A percentile compares a stretch with the other conserved stretches of the same genome.
These are phyloP conservation scores for Falco naumanni DNA, from an alignment of 2,797 vertebrate genomes.

Conservation along the genomic window DNA sequence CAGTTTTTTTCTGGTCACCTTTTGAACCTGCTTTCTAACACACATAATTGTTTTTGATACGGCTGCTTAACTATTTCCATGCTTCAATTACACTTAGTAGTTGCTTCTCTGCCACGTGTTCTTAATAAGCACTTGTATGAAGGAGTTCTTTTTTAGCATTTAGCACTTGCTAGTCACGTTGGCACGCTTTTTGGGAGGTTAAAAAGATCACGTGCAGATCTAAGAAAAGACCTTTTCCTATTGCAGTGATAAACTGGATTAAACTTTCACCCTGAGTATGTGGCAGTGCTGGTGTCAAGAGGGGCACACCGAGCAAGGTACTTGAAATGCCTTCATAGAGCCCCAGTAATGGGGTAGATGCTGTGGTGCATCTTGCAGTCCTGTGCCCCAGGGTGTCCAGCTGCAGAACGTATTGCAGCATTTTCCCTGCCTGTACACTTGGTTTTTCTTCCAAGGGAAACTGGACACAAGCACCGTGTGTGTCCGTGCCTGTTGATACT, in stretches of 20 bases:
- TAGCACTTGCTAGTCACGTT: not conserved
- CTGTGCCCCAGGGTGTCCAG: not conserved
- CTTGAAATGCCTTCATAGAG: not conserved
- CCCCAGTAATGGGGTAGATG: fast-evolving
- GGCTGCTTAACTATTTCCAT: not conserved
- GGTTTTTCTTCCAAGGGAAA: not conserved
- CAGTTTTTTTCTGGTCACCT: not conserved
- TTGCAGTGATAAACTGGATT: not conserved
- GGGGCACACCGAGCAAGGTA: fast-evolving
- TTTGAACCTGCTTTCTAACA: not conserved
- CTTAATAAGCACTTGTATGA: not conserved
- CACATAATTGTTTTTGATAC: not conserved
- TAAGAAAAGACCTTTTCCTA: not conserved
- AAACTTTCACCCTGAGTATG: not conserved
- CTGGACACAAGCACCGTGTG: fast-evolving
- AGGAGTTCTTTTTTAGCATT: not conserved
- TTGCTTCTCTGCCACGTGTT: not conserved
- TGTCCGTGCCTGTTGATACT: fast-evolving
- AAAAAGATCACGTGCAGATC: not conserved
- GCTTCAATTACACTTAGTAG: not conserved
- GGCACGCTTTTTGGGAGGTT: not conserved
- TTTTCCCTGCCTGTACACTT: not conserved
- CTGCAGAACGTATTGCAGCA: not conserved
- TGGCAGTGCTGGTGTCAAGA: not conserved
- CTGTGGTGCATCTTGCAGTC: not conserved